Conservation (phyloP, 2,113 vertebrate genomes). For the Nothocercus nigrocapillus region DNA sequence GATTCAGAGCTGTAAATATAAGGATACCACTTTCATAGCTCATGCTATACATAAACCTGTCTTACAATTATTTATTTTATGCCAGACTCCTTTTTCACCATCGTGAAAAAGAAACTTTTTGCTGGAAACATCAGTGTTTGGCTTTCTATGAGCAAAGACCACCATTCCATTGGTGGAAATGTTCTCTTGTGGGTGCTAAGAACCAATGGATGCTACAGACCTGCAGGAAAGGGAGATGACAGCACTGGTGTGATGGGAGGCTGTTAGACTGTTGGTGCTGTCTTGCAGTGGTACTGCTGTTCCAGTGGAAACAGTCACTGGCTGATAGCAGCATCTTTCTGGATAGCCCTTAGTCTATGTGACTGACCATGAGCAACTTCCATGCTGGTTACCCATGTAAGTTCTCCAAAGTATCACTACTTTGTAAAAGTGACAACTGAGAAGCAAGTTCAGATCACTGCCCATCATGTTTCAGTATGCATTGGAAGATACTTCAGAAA, state of each 20-base stretch:
- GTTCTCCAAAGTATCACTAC: neutral
- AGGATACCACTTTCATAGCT: neutral
- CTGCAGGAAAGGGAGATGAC: no score
- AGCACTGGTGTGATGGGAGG: no score
- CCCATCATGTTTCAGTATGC: neutral
- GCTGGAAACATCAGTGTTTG: neutral
- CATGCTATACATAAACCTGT: neutral
- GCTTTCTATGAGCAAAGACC: neutral
- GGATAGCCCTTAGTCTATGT: neutral
- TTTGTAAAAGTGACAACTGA: neutral
- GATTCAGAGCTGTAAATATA: neutral
- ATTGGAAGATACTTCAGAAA: neutral
- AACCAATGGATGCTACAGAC: no score
- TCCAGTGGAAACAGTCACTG: neutral
- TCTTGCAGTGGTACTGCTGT: neutral
- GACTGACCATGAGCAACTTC: neutral
- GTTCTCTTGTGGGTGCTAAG: neutral
- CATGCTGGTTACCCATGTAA: rapidly evolving
- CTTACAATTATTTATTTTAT: neutral
- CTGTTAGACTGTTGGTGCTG: neutral
- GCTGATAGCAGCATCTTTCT: neutral
- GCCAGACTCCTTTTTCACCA: neutral
- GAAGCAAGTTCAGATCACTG: neutral
- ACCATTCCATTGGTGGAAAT: neutral
- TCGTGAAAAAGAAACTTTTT: neutral